Evolutionary conservation across 2,888 invertebrate genomes (phyloP), one percentile per base, ranked within the genome.

Genomic region (Mystacides longicornis): DNA sequence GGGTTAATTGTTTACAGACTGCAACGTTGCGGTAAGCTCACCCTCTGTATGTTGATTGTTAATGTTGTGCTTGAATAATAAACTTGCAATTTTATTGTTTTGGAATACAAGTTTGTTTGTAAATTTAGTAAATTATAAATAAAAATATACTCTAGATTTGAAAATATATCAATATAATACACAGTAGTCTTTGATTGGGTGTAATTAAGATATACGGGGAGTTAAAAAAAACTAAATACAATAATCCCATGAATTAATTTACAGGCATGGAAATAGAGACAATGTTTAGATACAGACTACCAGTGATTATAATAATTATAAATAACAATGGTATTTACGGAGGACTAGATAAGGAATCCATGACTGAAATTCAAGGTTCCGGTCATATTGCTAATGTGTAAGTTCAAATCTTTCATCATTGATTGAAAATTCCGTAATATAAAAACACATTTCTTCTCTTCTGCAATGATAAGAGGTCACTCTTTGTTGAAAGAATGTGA

Each of bases 241-340:
- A 19, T 14, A 16, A 42, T n/a, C n/a, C n/a, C n/a, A 42, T 43
- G n/a, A 22, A 43, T 3, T 58, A 53, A 53, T 57, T 49, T 53
- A 74, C 81, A 69, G 90, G 86, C 50, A 95, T 97, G 95, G 98
- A 98, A 77, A 80, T 97, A 22, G 98, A 98, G 75, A 98, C 97
- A 0, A 91, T 96, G 83, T 85, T 89, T 67, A 87, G 96, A 58
- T 96, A 97, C 72, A 89, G 91, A 65, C 75, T 98, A 62, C 96
- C 97, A 0, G 82, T 97, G 23, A 83, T 93, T 31, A 83, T 96
- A 56, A 81, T 97, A 2, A 85, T 98, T 59, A 85, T 98, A 4
- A 98, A 98, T 72, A 98, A 98, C 75, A 93, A 89, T 67, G 97
- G 97, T 20, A 97, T 97, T 67, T 93, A 92, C 68, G 83, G 87